phyloP scores from a whole-genome alignment of 30 jellyfish, hydroid and myxozoan species.

The Aurelia coerulea region DNA sequence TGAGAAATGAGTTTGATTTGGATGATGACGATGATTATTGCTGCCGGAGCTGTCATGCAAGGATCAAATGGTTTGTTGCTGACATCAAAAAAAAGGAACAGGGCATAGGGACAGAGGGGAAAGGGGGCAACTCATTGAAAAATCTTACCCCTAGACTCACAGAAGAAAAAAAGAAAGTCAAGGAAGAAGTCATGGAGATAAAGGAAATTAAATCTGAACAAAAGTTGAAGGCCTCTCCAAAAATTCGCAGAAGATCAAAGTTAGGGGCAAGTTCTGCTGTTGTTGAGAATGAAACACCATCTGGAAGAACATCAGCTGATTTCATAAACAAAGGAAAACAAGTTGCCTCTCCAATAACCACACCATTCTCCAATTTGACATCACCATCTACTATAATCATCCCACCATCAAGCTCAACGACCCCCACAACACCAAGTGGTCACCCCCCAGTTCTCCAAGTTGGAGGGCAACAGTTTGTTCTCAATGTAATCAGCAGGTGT shows the following conservation, averaged over 20 bases:
- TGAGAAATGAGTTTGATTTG: conserved; percentile 62
- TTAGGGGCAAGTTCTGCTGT: not conserved
- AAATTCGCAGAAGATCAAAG: not conserved
- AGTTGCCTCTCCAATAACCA: not conserved
- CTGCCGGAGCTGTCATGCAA: conserved; percentile 73
- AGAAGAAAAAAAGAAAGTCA: not conserved
- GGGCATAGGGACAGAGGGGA: conserved; percentile 53
- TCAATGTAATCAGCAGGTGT: conserved; percentile 65
- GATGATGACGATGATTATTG: conserved; percentile 58
- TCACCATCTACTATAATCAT: conserved; percentile 21
- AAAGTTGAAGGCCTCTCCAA: not conserved
- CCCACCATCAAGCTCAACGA: conserved; percentile 38
- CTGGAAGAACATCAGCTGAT: not conserved
- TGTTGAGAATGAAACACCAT: not conserved
- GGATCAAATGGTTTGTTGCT: conserved; percentile 69
- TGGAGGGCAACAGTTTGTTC: conserved; percentile 74
- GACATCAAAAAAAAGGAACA: conserved; percentile 35
- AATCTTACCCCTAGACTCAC: conserved; percentile 31
- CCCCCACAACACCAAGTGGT: conserved; percentile 22
- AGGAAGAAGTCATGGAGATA: too few relatives aligned
- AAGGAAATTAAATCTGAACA: not conserved
- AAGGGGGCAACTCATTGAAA: conserved; percentile 42
- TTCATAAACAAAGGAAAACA: not conserved
- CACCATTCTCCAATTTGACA: not conserved
- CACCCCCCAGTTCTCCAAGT: conserved; percentile 79